Evolutionary conservation across 2,888 invertebrate species (phyloP).

Genomic region (Dichetophora obliterata): DNA sequence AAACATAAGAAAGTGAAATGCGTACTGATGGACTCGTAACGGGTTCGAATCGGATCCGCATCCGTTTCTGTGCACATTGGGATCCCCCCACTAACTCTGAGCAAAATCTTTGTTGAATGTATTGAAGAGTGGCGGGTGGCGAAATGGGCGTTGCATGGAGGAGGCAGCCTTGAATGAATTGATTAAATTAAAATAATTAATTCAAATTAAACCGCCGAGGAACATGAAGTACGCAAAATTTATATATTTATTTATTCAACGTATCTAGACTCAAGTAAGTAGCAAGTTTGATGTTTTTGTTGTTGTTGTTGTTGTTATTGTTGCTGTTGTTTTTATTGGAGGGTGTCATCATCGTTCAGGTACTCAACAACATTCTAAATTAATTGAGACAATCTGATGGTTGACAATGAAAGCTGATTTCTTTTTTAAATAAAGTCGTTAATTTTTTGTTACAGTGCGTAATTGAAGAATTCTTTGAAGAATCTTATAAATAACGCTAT

Average conservation of each 20-base stretch:
- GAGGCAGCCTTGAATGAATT: background rate
- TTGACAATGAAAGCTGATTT: too few relatives aligned
- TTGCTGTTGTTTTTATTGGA: too few relatives aligned
- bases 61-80: too few relatives aligned
- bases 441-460: too few relatives aligned
- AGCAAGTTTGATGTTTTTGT: background rate
- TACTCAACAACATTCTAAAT: background rate
- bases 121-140: background rate
- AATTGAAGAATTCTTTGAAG: too few relatives aligned
- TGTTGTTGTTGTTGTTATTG: background rate
- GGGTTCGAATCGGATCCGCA: too few relatives aligned
- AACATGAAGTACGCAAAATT: conserved; percentile 5
- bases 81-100: background rate
- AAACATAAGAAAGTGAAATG: too few relatives aligned
- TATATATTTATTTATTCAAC: conserved; percentile 30
- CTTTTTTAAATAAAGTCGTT: too few relatives aligned
- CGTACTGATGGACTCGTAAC: too few relatives aligned
- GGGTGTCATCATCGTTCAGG: background rate
- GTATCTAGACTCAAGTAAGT: background rate
- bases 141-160: background rate
- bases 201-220: conserved; percentile 21
- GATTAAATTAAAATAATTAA: conserved; percentile 32
- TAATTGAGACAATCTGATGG: too few relatives aligned
- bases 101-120: background rate
- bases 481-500: too few relatives aligned